Evolutionary conservation across 2,888 invertebrate genomes (phyloP), one percentile per base, ranked within the genome.

Genomic region (Colletes collaris): DNA sequence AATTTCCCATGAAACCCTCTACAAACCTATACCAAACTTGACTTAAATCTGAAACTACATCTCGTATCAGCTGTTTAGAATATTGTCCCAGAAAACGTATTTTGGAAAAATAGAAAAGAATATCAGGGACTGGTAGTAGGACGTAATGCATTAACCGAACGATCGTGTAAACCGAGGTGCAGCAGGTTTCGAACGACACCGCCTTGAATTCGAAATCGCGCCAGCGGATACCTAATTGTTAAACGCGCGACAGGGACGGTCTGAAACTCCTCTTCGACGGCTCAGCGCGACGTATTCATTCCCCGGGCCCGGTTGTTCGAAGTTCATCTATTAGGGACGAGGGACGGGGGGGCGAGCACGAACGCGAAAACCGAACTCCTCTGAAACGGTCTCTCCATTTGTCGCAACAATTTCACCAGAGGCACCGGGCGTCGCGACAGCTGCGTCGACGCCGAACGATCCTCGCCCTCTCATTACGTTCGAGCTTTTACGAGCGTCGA

Each of bases 401-500:
- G 75, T 74, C 59, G 52, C 52, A 66, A 84, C 74, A 59, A 68
- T 52, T 59, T 52, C 35, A 49, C 27, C 52, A 46, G 46, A 37
- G 19, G 16, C 59, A 16, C 10, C 40, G 44, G 46, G 27, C 74
- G 73, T 52, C 70, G 78, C 70, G 62, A 65, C 58, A 71, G 66
- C 85, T 66, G 62, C 69, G 66, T 63, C 68, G 74, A 60, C 44
- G 52, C 63, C 37, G 62, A 66, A 70, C 69, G 71, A 79, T 72
- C 78, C 78, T 75, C 77, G 83, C 74, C 70, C 77, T 68, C 75
- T 70, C 79, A 71, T 76, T 70, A 84, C 79, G 76, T 65, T 65
- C 69, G 70, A 76, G 82, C 79, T 82, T 84, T 76, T 84, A 76
- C 79, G 75, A 84, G 71, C 58, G 63, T 67, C 64, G 49, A 60